Evolutionary conservation across 37 sponge, comb jelly and placozoan genomes (phyloP).

Genomic region (Oscarella lobularis): DNA sequence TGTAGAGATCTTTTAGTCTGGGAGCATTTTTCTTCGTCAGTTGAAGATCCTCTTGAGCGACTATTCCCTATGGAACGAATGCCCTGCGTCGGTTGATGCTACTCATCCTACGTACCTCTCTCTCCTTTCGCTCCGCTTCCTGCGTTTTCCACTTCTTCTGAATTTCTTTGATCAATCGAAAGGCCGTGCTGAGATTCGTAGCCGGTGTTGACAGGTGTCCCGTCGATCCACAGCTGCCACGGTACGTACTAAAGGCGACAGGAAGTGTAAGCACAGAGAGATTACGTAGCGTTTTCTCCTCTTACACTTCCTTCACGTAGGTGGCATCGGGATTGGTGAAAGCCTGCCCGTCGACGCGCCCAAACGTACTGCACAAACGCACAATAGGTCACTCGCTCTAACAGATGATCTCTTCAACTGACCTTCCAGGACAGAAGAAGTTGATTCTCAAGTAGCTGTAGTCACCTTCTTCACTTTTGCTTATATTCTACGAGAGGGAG

Average conservation of each 20-base stretch:
- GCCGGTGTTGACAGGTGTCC: neutral
- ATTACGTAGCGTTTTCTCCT: too few relatives aligned
- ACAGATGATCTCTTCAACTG: neutral
- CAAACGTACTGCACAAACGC: constrained; percentile 30
- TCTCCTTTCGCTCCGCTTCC: constrained; percentile 88
- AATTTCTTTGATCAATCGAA: constrained; percentile 83
- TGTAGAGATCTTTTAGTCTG: constrained; percentile 90
- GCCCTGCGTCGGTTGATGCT: neutral
- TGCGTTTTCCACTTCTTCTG: constrained; percentile 85
- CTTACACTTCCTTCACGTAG: constrained; percentile 88
- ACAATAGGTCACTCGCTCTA: neutral
- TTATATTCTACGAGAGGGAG: constrained; percentile 61
- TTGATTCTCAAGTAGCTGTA: constrained; percentile 86
- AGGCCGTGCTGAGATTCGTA: constrained; percentile 19
- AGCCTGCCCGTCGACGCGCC: constrained; percentile 49
- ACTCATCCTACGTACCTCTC: constrained; percentile 48
- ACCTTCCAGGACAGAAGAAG: constrained; percentile 85
- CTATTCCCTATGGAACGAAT: constrained; percentile 34
- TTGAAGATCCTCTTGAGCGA: constrained; percentile 66
- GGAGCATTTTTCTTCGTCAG: constrained; percentile 62
- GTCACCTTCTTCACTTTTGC: constrained; percentile 93
- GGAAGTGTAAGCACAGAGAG: too few relatives aligned
- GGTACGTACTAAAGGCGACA: neutral
- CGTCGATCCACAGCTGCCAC: neutral
- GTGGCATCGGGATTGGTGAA: constrained; percentile 81